Percentiles rank a stretch among this genome's conserved stretches.
Evolutionary conservation across 1,140 invertebrate species (phyloP).

Genomic region (Steinernema feltiae): DNA sequence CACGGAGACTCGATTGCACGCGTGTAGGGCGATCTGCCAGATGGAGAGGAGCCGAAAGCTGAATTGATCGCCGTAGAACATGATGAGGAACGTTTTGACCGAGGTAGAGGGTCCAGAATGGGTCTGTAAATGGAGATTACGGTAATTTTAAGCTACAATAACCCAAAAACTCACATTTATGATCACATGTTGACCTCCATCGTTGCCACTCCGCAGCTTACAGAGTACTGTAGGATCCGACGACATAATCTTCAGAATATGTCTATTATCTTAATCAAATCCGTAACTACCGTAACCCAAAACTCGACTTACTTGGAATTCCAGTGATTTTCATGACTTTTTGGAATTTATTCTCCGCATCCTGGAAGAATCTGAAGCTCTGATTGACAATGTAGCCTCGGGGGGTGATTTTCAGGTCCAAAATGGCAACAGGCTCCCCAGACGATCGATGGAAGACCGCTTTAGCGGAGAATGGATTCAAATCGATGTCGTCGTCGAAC

Average conservation of each 20-base stretch:
- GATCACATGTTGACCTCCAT: conserved; percentile 30
- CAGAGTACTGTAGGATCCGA: conserved; percentile 42
- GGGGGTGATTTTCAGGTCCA: conserved; percentile 36
- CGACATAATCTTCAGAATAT: conserved; percentile 25
- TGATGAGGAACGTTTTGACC: conserved; percentile 31
- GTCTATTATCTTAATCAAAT: conserved; percentile 28
- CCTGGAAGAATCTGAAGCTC: conserved; percentile 35
- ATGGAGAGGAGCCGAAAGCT: conserved; percentile 23
- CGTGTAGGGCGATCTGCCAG: conserved; percentile 40
- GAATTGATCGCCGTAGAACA: conserved; percentile 39
- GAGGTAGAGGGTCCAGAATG: too few relatives aligned
- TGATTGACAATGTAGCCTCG: conserved; percentile 19
- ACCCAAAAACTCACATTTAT: conserved; percentile 24
- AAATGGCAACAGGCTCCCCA: conserved; percentile 34
- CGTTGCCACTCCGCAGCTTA: conserved; percentile 20
- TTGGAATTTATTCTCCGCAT: conserved; percentile 37
- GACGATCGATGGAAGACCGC: conserved; percentile 36
- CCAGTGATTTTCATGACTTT: conserved; percentile 25
- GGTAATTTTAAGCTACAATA: too few relatives aligned
- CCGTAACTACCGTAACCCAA: neutral
- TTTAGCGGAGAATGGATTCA: conserved; percentile 30
- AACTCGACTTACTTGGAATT: conserved; percentile 27
- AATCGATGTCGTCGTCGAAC: conserved; percentile 20
- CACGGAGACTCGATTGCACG: conserved; percentile 35
- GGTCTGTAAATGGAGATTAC: too few relatives aligned